phyloP scores from a whole-genome alignment of 37 sponge, comb jelly and placozoan genomes.

The Chondrosia reniformis region DNA sequence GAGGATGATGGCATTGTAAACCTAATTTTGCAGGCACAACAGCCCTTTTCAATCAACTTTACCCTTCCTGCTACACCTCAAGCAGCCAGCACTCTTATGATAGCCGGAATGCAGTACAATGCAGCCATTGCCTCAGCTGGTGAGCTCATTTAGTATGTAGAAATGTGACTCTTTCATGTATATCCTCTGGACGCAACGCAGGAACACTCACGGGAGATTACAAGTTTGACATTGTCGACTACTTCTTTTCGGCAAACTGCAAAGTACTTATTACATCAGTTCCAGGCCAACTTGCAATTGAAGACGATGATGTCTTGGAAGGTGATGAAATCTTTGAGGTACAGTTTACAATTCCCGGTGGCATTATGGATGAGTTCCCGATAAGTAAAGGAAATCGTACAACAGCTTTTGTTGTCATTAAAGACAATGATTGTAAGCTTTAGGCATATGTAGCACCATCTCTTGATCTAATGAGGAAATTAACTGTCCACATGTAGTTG shows the following conservation, averaged over 20 bases:
- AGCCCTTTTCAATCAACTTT: neutral
- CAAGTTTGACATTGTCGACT: neutral
- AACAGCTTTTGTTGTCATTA: neutral
- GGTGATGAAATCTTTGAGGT: constrained; percentile 7
- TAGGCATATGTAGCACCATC: no score
- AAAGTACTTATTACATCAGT: neutral
- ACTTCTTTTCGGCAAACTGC: neutral
- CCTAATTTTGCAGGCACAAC: neutral
- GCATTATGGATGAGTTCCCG: neutral
- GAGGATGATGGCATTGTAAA: neutral
- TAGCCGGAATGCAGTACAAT: neutral
- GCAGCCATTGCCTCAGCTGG: neutral
- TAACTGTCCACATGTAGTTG: no score
- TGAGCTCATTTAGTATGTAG: neutral
- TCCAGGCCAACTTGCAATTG: neutral
- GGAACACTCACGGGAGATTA: constrained; percentile 8
- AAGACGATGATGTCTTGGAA: constrained; percentile 3
- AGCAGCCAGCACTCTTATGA: neutral
- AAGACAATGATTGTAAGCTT: constrained; percentile 5
- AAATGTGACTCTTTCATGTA: neutral
- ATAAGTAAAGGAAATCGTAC: neutral
- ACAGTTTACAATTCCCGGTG: neutral
- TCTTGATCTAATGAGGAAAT: no score
- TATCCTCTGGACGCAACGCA: neutral
- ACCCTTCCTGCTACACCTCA: neutral